Evolutionary conservation across 2,888 invertebrate genomes (phyloP).

Genomic region (Cephus nigrinus): DNA sequence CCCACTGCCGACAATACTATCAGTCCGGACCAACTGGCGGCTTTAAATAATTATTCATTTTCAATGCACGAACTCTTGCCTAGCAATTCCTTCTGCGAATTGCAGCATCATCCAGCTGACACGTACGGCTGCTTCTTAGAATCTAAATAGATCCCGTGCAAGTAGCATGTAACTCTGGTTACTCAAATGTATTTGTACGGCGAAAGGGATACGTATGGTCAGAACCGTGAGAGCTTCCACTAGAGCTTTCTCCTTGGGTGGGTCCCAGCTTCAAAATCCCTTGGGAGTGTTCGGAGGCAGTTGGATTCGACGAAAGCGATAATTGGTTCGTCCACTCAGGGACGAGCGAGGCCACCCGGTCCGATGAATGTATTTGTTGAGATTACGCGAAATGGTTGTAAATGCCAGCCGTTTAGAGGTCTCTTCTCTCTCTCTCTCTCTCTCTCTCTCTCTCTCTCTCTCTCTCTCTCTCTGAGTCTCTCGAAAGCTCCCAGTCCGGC

Average conservation of each 20-base stretch:
- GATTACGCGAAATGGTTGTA: slow-evolving; percentile 64
- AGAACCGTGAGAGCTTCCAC: no score
- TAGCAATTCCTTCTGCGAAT: no score
- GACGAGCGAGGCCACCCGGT: slow-evolving; percentile 31
- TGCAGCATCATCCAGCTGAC: no score
- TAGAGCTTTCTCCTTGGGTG: no score
- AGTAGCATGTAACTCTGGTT: no score
- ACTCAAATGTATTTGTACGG: no score
- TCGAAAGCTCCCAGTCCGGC: slow-evolving; percentile 8
- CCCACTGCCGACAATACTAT: slow-evolving; percentile 42
- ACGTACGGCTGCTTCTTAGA: no score
- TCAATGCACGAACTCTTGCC: not conserved
- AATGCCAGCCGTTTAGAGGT: slow-evolving; percentile 40
- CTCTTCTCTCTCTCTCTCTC: slow-evolving; percentile 24
- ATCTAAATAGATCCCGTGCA: no score
- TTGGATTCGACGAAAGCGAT: slow-evolving; percentile 32
- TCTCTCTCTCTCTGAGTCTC: slow-evolving; percentile 5
- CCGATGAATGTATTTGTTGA: slow-evolving; percentile 62
- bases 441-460: not conserved
- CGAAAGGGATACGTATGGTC: no score
- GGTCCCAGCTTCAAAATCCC: no score
- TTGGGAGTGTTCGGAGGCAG: no score
- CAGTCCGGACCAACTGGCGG: slow-evolving; percentile 30
- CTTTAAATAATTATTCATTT: slow-evolving; percentile 38
- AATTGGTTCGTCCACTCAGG: slow-evolving; percentile 57